Evolutionary conservation across 2,797 vertebrate genomes (phyloP), one percentile per base, ranked within the genome.

Genomic region (Podarcis siculus): DNA sequence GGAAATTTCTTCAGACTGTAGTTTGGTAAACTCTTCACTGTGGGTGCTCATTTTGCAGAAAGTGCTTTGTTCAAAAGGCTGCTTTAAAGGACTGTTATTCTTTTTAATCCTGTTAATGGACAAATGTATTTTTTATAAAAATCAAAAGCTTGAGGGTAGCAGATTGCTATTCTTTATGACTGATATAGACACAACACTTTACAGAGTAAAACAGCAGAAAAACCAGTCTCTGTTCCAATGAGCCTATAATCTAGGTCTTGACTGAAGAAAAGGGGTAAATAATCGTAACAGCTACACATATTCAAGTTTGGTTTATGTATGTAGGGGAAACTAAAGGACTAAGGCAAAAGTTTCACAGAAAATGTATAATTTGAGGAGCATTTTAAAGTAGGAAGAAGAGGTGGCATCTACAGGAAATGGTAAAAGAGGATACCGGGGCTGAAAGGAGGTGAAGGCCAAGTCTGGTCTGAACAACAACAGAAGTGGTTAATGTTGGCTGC

Each of bases 41-140:
- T 0, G 32, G 3, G 84, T 0, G 75, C 69, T 94, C 94, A 93
- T 93, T 86, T 88, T 89, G 91, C 72, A 77, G 32, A 73, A 39
- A 30, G 84, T 0, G 45, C 3, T 37, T 83, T 67, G 75, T 35
- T 1, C 13, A 27, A 3, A 75, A 39, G 1, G 45, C 25, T 86
- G 23, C 17, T 76, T 30, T 42, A 82, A 82, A 69, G 19, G 3
- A 66, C 15, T 25, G 15, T 45, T 35, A 21, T 13, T 2, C 8
- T 30, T 55, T 2, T 30, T 27, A 3, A 35, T 3, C 3, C 76
- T 0, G 72, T 76, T 79, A 79, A 64, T 1, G 55, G 12, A 55
- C 19, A 80, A 61, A 37, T 64, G 58, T 66, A 27, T 25, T 72
- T 49, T 25, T 61, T 58, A 32, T 32, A 42, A 21, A 35, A 61